Conservation (phyloP, 2,113 vertebrate species). For the Phylloscopus trochilus region DNA sequence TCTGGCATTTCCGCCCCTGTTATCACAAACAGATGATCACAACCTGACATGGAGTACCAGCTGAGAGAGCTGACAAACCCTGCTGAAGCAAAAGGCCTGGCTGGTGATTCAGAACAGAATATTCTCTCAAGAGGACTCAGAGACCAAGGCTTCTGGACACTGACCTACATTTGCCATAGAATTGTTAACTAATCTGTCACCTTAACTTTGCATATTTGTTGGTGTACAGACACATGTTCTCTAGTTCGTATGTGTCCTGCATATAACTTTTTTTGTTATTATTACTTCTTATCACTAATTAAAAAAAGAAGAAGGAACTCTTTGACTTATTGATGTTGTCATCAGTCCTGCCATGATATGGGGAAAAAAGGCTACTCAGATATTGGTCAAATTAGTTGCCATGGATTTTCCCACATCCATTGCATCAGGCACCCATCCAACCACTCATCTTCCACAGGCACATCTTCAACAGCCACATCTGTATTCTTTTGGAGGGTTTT, state of each 20-base stretch:
- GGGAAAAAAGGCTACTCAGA: not conserved
- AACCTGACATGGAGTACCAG: not conserved
- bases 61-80: not conserved
- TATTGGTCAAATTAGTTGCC: not conserved
- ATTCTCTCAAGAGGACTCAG: not conserved
- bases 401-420: not conserved
- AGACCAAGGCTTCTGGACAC: not conserved
- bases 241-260: not conserved
- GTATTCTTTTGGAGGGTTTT: not conserved
- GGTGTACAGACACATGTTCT: not conserved
- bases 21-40: slow-evolving; percentile 19
- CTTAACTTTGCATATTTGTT: not conserved
- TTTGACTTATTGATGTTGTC: not conserved
- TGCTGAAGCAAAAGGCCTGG: not conserved
- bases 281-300: not conserved
- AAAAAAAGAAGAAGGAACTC: not conserved
- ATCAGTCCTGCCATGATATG: not conserved
- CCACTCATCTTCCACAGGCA: not conserved
- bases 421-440: not conserved
- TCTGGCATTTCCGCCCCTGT: not conserved
- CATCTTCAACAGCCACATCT: not conserved
- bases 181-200: not conserved
- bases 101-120: not conserved
- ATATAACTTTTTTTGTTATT: not conserved
- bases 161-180: not conserved